Percentiles rank a stretch among this genome's conserved stretches.
phyloP scores from a whole-genome alignment of 2,113 vertebrate genomes.

The Pholis gunnellus region DNA sequence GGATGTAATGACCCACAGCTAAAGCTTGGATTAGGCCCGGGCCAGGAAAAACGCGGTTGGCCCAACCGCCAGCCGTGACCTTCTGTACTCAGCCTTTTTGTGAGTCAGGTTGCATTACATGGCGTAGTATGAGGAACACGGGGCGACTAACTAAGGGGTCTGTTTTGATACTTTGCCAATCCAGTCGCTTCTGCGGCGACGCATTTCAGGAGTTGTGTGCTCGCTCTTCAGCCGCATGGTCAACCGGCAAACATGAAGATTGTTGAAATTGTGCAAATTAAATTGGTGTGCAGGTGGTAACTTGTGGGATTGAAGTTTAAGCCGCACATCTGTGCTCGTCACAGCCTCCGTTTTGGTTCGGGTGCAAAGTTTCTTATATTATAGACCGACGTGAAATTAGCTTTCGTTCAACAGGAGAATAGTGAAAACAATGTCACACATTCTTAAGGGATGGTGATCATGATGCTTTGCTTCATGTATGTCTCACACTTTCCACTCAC shows the following conservation, averaged over 20 bases:
- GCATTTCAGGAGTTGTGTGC: background rate
- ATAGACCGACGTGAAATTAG: background rate
- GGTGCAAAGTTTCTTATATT: background rate
- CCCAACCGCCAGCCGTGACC: slow-evolving; percentile 55
- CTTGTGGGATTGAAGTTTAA: background rate
- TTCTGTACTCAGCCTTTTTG: slow-evolving; percentile 54
- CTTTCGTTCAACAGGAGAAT: background rate
- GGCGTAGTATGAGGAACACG: slow-evolving; percentile 26
- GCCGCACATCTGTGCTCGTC: background rate
- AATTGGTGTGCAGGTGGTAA: background rate
- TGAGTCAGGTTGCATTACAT: slow-evolving; percentile 45
- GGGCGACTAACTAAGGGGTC: slow-evolving; percentile 29
- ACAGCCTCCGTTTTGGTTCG: background rate
- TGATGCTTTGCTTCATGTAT: background rate
- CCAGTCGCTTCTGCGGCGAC: background rate
- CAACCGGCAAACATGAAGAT: background rate
- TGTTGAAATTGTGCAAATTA: background rate
- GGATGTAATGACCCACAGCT: slow-evolving; percentile 74
- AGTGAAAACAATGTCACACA: slow-evolving; percentile 1
- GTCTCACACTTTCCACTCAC: background rate
- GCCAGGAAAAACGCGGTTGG: slow-evolving; percentile 48
- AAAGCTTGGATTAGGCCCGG: slow-evolving; percentile 73
- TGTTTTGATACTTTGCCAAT: background rate
- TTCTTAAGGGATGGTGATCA: background rate
- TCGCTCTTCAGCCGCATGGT: background rate